Evolutionary conservation across 2,888 invertebrate species (phyloP).

Genomic region (Anthoptus insignis): DNA sequence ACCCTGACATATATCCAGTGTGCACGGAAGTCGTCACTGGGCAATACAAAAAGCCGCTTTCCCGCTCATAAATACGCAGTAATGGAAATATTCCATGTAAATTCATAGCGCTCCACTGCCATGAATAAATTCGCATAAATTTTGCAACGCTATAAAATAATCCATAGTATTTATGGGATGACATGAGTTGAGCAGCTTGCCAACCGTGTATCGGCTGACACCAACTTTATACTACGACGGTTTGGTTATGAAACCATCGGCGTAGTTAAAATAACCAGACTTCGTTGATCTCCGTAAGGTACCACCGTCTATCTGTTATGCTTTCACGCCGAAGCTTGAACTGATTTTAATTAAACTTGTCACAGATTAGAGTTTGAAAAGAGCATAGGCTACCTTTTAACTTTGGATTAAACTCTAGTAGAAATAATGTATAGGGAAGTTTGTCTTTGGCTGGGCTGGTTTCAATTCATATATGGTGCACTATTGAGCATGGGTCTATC

Average conservation of each 20-base stretch:
- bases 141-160: slow-evolving; percentile 32
- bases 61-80: slow-evolving; percentile 22
- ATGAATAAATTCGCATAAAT: slow-evolving; percentile 39
- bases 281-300: too few relatives aligned
- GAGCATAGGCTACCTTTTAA: too few relatives aligned
- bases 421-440: too few relatives aligned
- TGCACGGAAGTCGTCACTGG: slow-evolving; percentile 3
- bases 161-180: slow-evolving; percentile 29
- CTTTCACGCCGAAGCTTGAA: too few relatives aligned
- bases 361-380: too few relatives aligned
- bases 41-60: slow-evolving; percentile 8
- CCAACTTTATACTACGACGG: slow-evolving; percentile 11
- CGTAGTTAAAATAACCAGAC: not conserved
- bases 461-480: too few relatives aligned
- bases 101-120: slow-evolving; percentile 13
- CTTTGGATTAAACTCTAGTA: too few relatives aligned
- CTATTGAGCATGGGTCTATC: too few relatives aligned
- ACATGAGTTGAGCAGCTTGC: slow-evolving; percentile 23
- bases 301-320: too few relatives aligned
- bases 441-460: too few relatives aligned
- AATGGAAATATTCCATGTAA: slow-evolving; percentile 29
- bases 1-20: not conserved
- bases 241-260: not conserved
- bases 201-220: slow-evolving; percentile 15
- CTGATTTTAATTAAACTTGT: too few relatives aligned